These are phyloP conservation scores for Melanerpes formicivorus DNA, from an alignment of 2,113 vertebrate species.

Conservation along the genomic window DNA sequence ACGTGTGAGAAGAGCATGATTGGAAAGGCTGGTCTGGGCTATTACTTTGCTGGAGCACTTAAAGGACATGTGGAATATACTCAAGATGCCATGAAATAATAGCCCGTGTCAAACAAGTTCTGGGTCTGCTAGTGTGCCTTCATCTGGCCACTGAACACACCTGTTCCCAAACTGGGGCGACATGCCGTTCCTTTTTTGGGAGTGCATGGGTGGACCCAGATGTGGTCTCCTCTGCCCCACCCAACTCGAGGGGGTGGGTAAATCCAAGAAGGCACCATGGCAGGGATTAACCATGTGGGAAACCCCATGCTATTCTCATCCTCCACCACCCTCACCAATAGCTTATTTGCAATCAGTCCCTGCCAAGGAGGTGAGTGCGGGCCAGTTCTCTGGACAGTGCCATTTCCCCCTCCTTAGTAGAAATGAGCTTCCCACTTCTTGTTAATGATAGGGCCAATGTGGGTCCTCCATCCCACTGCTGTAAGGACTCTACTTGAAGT, in stretches of 20 bases:
- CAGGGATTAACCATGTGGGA: not conserved
- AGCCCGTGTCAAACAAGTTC: constrained; percentile 47
- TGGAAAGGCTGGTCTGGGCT: constrained; percentile 39
- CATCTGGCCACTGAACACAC: constrained; percentile 63
- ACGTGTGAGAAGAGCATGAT: constrained; percentile 14
- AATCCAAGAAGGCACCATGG: constrained; percentile 1
- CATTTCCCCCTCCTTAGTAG: not conserved
- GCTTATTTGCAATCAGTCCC: not conserved
- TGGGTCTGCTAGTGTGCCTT: not conserved
- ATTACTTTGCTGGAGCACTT: constrained; percentile 34
- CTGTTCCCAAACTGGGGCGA: constrained; percentile 47
- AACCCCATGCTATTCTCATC: not conserved
- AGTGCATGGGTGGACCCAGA: not conserved
- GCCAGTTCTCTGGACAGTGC: not conserved
- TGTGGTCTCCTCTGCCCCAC: not conserved
- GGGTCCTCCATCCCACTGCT: not conserved
- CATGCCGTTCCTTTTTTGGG: not conserved
- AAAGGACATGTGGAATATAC: constrained; percentile 43
- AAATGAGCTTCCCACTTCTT: not conserved
- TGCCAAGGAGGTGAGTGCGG: not conserved
- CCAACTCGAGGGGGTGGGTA: not conserved
- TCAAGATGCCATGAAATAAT: constrained; percentile 58
- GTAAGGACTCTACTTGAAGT: not conserved
- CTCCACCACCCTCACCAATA: not conserved
- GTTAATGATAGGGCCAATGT: not conserved